phyloP scores from a whole-genome alignment of 1,140 invertebrate species.

The Metopolophium dirhodum region DNA sequence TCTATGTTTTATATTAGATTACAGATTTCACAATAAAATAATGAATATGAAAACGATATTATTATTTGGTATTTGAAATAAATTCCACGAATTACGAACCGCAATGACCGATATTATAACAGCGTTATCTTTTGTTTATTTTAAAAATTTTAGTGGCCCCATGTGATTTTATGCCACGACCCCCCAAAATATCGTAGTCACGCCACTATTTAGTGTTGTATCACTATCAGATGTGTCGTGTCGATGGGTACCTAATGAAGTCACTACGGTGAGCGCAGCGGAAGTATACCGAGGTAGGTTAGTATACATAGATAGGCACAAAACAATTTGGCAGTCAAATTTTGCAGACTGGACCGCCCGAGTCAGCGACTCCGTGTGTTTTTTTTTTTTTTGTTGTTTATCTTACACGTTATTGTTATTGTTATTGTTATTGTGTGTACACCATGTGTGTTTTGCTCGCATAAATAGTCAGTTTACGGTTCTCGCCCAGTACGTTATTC shows the following conservation, averaged over 20 bases:
- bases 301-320: too few relatives aligned
- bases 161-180: too few relatives aligned
- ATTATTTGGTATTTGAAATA: too few relatives aligned
- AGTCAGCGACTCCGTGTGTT: neutral
- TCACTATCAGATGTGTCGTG: neutral
- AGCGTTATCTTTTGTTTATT: too few relatives aligned
- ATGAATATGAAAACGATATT: too few relatives aligned
- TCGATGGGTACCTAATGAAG: neutral
- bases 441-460: neutral
- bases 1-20: too few relatives aligned
- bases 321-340: neutral
- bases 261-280: neutral
- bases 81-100: too few relatives aligned
- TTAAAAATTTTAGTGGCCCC: too few relatives aligned
- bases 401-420: neutral
- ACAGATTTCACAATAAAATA: too few relatives aligned
- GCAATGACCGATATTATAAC: too few relatives aligned
- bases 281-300: too few relatives aligned
- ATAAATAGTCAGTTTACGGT: neutral
- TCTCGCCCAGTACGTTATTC: neutral
- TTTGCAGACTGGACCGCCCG: neutral
- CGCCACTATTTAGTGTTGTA: neutral
- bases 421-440: neutral
- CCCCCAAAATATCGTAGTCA: too few relatives aligned
- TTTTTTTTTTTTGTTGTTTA: neutral